Evolutionary conservation across 23 tunicate genomes (phyloP).

Genomic region (Botrylloides violaceus): DNA sequence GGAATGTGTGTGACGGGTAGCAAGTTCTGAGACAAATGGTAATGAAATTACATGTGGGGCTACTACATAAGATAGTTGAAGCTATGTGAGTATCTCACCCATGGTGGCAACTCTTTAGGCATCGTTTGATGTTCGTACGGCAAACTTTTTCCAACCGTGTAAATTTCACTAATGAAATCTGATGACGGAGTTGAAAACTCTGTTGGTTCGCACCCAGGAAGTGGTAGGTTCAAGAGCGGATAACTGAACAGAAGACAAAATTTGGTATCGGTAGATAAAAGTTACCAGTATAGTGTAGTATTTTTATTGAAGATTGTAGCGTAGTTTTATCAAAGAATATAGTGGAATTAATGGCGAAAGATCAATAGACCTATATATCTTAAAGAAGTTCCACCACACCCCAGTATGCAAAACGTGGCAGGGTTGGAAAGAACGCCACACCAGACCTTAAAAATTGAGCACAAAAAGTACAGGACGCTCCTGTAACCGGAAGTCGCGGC

Average conservation of each 20-base stretch:
- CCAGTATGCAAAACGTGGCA: background rate
- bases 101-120: constrained; percentile 10
- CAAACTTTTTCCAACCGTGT: constrained; percentile 6
- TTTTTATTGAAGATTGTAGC: too few species aligned
- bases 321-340: too few species aligned
- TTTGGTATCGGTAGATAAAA: too few species aligned
- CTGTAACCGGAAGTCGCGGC: too few species aligned
- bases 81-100: constrained; percentile 12
- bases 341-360: background rate
- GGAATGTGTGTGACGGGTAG: too few species aligned
- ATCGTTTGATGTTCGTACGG: background rate
- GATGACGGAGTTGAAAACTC: constrained; percentile 31
- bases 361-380: background rate
- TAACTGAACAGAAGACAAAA: constrained; percentile 44
- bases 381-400: background rate
- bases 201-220: constrained; percentile 88
- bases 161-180: constrained; percentile 12
- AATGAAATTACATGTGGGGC: background rate
- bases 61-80: background rate
- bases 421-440: background rate
- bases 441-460: too few species aligned
- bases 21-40: too few species aligned
- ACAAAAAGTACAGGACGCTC: too few species aligned
- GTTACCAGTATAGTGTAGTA: too few species aligned
- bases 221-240: constrained; percentile 69